Evolutionary conservation across 1,140 invertebrate genomes (phyloP).

Genomic region (Neodiprion lecontei): DNA sequence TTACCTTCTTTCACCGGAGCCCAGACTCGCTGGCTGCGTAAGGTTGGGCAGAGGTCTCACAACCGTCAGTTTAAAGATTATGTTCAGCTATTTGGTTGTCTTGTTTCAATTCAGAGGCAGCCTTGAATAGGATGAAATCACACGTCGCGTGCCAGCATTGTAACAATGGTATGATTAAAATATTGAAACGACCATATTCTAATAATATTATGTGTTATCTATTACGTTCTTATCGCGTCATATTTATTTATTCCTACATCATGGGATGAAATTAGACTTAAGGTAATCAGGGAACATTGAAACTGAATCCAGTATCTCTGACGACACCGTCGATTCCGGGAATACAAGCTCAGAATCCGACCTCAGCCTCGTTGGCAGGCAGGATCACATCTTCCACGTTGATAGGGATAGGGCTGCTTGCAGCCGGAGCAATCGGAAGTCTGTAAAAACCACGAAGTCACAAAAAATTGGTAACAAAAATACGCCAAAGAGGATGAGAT

Average conservation of each 20-base stretch:
- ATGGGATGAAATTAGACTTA: too few species aligned
- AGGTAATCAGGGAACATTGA: too few species aligned
- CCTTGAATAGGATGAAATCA: not conserved
- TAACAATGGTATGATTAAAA: too few species aligned
- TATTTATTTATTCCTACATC: too few species aligned
- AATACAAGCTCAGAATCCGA: too few species aligned
- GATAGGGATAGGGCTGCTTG: not conserved
- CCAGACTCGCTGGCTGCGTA: not conserved
- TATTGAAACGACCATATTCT: too few species aligned
- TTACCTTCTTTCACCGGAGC: not conserved
- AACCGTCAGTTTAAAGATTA: not conserved
- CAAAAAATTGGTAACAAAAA: not conserved
- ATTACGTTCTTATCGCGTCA: too few species aligned
- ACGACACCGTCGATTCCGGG: too few species aligned
- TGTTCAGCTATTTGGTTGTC: not conserved
- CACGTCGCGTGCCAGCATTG: too few species aligned
- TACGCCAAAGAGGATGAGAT: too few species aligned
- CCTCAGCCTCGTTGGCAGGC: constrained; percentile 21
- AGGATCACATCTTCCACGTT: constrained; percentile 30
- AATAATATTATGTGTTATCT: too few species aligned
- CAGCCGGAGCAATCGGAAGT: constrained; percentile 43
- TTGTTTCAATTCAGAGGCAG: not conserved
- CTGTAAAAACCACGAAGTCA: constrained; percentile 20
- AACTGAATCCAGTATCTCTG: too few species aligned
- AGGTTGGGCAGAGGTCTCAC: not conserved